phyloP scores from a whole-genome alignment of 2,113 vertebrate genomes.

The Bufo gargarizans region DNA sequence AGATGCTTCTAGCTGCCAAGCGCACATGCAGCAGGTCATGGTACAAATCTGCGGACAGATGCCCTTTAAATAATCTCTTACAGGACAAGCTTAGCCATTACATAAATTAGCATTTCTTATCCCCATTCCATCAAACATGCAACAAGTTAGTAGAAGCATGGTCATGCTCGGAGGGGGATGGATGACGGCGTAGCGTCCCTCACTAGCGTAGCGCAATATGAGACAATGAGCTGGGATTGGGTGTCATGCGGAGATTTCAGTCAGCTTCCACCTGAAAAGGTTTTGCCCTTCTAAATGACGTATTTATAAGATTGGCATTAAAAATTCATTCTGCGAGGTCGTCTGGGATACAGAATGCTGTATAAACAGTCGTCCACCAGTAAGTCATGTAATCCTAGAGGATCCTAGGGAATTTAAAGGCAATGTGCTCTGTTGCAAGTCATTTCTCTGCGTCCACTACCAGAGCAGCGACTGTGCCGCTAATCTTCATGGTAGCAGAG shows the following conservation, averaged over 20 bases:
- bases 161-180: background rate
- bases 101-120: too few relatives aligned
- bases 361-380: background rate
- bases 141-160: background rate
- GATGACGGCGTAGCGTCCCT: background rate
- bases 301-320: background rate
- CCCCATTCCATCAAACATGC: background rate
- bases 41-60: too few relatives aligned
- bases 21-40: too few relatives aligned
- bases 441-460: too few relatives aligned
- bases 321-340: background rate
- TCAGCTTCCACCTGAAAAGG: background rate
- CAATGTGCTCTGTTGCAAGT: too few relatives aligned
- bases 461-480: too few relatives aligned
- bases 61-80: too few relatives aligned
- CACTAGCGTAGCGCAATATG: background rate
- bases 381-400: too few relatives aligned
- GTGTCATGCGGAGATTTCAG: conserved; percentile 11
- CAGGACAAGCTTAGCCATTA: too few relatives aligned
- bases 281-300: conserved; percentile 3
- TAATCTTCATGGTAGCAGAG: too few relatives aligned
- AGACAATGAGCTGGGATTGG: conserved; percentile 24
- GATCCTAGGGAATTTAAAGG: too few relatives aligned
- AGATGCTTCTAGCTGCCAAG: too few relatives aligned
- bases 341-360: background rate